phyloP scores from a whole-genome alignment of 2,797 vertebrate species.

The Lates japonicus region DNA sequence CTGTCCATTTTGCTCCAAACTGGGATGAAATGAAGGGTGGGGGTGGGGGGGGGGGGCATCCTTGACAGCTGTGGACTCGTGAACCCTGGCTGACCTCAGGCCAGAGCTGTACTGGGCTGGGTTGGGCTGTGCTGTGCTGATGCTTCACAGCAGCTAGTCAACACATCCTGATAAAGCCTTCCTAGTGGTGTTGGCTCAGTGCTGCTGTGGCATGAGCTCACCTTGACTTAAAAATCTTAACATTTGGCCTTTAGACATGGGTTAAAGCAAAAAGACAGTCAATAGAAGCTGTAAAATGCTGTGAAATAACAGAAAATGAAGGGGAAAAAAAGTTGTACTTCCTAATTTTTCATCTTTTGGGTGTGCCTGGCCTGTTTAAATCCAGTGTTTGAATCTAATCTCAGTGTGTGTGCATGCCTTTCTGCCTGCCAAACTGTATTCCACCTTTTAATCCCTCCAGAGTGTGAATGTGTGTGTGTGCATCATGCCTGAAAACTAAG shows the following conservation, averaged over 20 bases:
- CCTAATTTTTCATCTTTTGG: not conserved
- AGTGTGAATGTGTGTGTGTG: constrained; percentile 13
- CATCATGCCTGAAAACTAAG: constrained; percentile 15
- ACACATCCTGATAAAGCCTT: constrained; percentile 32
- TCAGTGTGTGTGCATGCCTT: constrained; percentile 12
- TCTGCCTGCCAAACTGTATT: too few species aligned
- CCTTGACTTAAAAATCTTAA: constrained; percentile 22
- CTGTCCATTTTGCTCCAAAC: constrained; percentile 77
- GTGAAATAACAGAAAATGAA: not conserved
- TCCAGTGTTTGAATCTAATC: constrained; percentile 48
- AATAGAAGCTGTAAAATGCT: constrained; percentile 1
- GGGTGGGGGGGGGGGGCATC: constrained; percentile 80
- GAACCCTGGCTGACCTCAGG: constrained; percentile 82
- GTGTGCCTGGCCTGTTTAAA: not conserved
- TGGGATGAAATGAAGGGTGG: constrained; percentile 78
- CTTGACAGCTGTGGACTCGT: constrained; percentile 84
- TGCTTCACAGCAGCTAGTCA: constrained; percentile 38
- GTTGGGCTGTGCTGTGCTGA: constrained; percentile 17
- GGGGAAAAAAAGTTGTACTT: not conserved
- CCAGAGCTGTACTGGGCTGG: constrained; percentile 28
- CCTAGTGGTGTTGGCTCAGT: not conserved
- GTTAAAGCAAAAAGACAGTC: not conserved
- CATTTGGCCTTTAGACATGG: not conserved
- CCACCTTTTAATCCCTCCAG: too few species aligned
- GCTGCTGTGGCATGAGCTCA: constrained; percentile 17